phyloP scores from a whole-genome alignment of 2,797 vertebrate species.

The Coluber constrictor region DNA sequence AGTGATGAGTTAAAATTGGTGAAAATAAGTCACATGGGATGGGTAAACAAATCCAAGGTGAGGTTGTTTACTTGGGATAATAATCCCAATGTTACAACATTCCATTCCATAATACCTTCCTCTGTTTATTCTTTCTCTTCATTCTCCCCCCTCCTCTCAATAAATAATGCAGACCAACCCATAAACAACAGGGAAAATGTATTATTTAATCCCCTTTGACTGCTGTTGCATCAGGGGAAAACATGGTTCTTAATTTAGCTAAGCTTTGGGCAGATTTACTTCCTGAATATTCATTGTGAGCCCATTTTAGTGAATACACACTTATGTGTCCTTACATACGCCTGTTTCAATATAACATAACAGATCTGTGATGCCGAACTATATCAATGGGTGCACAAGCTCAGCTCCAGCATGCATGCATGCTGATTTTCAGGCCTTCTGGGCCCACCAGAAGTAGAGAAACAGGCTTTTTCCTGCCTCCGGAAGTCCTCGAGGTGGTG shows the following conservation, averaged over 20 bases:
- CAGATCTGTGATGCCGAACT: too few relatives aligned
- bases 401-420: too few relatives aligned
- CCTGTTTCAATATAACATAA: not conserved
- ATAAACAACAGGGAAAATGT: not conserved
- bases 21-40: not conserved
- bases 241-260: not conserved
- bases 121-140: not conserved
- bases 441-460: too few relatives aligned
- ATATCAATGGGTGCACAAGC: too few relatives aligned
- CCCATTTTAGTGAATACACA: not conserved
- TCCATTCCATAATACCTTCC: not conserved
- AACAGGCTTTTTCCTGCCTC: too few relatives aligned
- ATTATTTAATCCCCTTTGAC: not conserved
- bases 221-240: not conserved
- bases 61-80: constrained; percentile 1
- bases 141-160: not conserved
- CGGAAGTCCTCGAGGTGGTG: too few relatives aligned
- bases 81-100: not conserved
- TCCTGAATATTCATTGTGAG: not conserved
- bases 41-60: not conserved
- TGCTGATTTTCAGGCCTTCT: too few relatives aligned
- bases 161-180: not conserved
- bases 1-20: not conserved
- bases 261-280: not conserved
- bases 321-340: not conserved